A percentile compares a stretch with the other conserved stretches of the same genome.
phyloP scores from a whole-genome alignment of 2,797 vertebrate species.

The Sebastes kiyomatsui region DNA sequence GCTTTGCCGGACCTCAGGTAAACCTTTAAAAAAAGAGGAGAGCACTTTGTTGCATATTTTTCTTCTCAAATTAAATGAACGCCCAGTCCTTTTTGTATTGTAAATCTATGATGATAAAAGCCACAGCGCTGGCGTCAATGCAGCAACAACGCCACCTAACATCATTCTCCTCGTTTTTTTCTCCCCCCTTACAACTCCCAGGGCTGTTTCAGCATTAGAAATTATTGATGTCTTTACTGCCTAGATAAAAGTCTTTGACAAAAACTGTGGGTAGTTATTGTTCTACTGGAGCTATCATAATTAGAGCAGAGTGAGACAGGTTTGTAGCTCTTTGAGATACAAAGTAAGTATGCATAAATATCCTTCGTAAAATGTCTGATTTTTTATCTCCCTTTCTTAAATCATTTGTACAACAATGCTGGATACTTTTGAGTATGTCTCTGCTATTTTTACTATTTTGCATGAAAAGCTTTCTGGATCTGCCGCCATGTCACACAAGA shows the following conservation, averaged over 20 bases:
- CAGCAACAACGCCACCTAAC: constrained; percentile 65
- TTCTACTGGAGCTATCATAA: constrained; percentile 55
- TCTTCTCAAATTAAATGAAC: constrained; percentile 53
- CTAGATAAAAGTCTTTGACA: constrained; percentile 70
- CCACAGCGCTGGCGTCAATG: constrained; percentile 39
- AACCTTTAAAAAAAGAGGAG: constrained; percentile 44
- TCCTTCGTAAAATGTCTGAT: neutral
- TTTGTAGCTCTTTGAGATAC: constrained; percentile 35
- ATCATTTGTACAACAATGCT: neutral
- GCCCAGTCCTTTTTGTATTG: constrained; percentile 29
- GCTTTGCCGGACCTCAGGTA: constrained; percentile 54
- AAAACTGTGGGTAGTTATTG: constrained; percentile 63
- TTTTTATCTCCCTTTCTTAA: neutral
- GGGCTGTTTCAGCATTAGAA: constrained; percentile 74
- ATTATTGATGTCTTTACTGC: constrained; percentile 77
- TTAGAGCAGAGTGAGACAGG: constrained; percentile 46
- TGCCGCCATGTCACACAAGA: neutral
- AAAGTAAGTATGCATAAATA: constrained; percentile 20
- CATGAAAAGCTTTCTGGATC: neutral
- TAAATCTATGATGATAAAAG: constrained; percentile 59
- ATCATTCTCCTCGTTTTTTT: constrained; percentile 47
- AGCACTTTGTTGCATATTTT: constrained; percentile 25
- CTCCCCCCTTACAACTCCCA: constrained; percentile 53
- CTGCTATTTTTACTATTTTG: constrained; percentile 11
- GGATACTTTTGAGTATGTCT: constrained; percentile 14